Conservation (phyloP, 1,140 invertebrate genomes). For the Tetragonula clypearis region DNA sequence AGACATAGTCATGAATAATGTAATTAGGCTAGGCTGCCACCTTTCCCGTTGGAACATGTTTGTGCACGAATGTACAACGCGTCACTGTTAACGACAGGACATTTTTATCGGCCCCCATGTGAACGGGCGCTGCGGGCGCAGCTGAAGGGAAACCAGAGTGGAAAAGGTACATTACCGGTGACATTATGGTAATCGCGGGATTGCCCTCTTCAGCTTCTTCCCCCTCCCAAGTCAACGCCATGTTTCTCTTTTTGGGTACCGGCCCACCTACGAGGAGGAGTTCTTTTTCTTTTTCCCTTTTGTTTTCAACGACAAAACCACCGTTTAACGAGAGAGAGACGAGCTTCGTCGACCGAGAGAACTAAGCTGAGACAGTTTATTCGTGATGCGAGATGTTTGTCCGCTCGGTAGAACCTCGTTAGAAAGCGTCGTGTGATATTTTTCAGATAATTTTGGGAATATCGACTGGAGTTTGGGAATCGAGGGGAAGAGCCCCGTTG, state of each 20-base stretch:
- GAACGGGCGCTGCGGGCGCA: constrained; percentile 76
- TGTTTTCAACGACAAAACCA: constrained; percentile 8
- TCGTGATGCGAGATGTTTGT: too few relatives aligned
- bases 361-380: too few relatives aligned
- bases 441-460: background rate
- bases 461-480: background rate
- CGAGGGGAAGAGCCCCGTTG: background rate
- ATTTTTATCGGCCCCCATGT: constrained; percentile 74
- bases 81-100: constrained; percentile 65
- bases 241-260: background rate
- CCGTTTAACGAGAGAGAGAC: constrained; percentile 1
- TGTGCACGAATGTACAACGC: constrained; percentile 55
- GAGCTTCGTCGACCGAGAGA: too few relatives aligned
- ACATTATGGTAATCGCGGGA: constrained; percentile 53
- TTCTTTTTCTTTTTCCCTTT: background rate
- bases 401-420: background rate
- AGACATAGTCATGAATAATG: constrained; percentile 72
- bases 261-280: constrained; percentile 36
- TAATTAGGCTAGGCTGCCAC: constrained; percentile 63
- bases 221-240: background rate
- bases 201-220: constrained; percentile 27
- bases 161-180: constrained; percentile 68
- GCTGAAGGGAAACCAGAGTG: constrained; percentile 73
- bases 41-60: constrained; percentile 60
- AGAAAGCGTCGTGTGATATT: background rate